Conservation (phyloP, 2,113 vertebrate genomes). For the Rhinopomastus cyanomelas region DNA sequence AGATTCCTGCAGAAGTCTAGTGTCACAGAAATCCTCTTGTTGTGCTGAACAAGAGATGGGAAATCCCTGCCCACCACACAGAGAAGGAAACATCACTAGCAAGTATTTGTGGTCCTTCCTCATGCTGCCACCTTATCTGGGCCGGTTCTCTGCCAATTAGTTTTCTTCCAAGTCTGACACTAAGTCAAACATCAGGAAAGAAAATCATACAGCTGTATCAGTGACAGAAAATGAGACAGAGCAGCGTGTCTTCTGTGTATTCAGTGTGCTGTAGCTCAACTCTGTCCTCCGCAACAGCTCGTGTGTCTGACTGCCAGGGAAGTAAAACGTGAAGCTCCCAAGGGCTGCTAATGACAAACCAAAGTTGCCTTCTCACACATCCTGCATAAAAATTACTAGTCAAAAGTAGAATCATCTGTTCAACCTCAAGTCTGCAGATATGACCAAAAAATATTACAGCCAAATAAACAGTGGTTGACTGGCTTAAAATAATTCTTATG, state of each 20-base stretch:
- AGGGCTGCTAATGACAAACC: neutral
- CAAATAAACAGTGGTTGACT: neutral
- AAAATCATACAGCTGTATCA: neutral
- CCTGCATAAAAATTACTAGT: neutral
- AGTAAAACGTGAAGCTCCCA: neutral
- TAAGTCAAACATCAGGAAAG: neutral
- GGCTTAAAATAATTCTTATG: neutral
- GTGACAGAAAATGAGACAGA: conserved; percentile 4
- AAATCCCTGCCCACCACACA: neutral
- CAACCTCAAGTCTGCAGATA: neutral
- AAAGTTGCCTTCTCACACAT: neutral
- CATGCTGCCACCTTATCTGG: conserved; percentile 1
- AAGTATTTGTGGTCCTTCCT: neutral
- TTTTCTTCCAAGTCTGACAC: neutral
- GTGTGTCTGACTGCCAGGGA: neutral
- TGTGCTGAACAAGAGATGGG: neutral
- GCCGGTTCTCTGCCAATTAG: neutral
- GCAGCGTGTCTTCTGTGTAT: neutral
- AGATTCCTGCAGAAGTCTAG: neutral
- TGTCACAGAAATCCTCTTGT: neutral
- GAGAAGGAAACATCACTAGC: neutral
- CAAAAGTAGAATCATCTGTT: neutral
- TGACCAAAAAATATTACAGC: neutral
- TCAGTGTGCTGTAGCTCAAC: neutral
- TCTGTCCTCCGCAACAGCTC: neutral